Percentiles rank a stretch among this genome's conserved stretches.
These are phyloP conservation scores for Leucophenga maculata DNA, from an alignment of 2,888 invertebrate species.

Conservation along the genomic window DNA sequence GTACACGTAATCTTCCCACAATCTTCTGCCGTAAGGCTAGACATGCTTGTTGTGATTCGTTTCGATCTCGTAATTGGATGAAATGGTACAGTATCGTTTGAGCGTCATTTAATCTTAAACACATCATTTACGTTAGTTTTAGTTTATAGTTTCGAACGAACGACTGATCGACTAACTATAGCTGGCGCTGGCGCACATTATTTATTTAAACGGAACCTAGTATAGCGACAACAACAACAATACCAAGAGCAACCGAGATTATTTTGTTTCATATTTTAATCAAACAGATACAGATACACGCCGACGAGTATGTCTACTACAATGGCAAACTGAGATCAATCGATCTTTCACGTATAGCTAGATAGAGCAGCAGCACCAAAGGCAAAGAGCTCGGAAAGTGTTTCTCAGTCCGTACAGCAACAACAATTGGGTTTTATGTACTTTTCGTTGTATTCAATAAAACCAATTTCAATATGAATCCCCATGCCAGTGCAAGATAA, in stretches of 20 bases:
- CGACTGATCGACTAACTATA: background rate
- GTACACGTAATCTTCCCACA: too few relatives aligned
- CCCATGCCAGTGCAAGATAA: slow-evolving; percentile 57
- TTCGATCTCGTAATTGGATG: too few relatives aligned
- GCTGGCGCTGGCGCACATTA: slow-evolving; percentile 29
- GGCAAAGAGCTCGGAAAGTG: slow-evolving; percentile 15
- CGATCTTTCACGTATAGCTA: background rate
- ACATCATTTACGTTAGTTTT: background rate
- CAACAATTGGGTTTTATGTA: background rate
- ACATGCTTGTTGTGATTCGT: too few relatives aligned
- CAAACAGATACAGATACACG: slow-evolving; percentile 35
- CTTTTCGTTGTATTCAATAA: slow-evolving; percentile 31
- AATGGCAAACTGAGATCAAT: too few relatives aligned
- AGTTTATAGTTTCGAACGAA: background rate
- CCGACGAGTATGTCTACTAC: too few relatives aligned
- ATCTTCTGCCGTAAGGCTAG: too few relatives aligned
- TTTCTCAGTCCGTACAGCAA: too few relatives aligned
- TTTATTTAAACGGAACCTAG: slow-evolving; percentile 30
- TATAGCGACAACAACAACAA: background rate
- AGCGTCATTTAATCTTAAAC: background rate
- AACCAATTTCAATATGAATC: slow-evolving; percentile 46
- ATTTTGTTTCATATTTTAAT: slow-evolving; percentile 29
- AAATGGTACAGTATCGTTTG: too few relatives aligned
- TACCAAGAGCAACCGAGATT: slow-evolving; percentile 14
- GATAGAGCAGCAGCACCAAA: slow-evolving; percentile 53